Evolutionary conservation across 2,888 invertebrate genomes (phyloP).

Genomic region (Parthenolecanium corni): DNA sequence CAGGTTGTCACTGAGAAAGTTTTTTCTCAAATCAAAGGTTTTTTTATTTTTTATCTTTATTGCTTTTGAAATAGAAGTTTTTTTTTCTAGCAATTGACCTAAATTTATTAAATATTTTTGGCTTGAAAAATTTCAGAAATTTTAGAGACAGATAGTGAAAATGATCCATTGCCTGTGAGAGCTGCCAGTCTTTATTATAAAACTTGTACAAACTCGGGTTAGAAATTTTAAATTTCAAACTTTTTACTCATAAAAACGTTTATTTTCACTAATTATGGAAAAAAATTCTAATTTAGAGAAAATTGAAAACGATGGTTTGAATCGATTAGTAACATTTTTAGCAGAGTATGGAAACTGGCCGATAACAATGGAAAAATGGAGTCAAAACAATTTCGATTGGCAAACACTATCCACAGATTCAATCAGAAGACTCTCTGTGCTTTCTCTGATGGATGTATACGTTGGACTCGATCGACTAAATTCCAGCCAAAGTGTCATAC

Average conservation of each 20-base stretch:
- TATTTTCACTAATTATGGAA: not conserved
- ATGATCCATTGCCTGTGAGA: conserved; percentile 36
- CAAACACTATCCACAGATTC: conserved; percentile 44
- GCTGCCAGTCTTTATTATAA: conserved; percentile 50
- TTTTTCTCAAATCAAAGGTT: conserved; percentile 36
- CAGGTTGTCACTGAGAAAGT: conserved; percentile 37
- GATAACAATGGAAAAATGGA: conserved; percentile 44
- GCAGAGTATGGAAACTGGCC: conserved; percentile 52
- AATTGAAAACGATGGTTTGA: conserved; percentile 52
- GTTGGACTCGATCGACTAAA: conserved; percentile 55
- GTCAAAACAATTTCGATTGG: conserved; percentile 44
- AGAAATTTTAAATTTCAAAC: conserved; percentile 31
- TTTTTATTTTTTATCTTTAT: no score
- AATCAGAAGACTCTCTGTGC: conserved; percentile 46
- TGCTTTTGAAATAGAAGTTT: not conserved
- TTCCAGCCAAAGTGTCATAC: conserved; percentile 45
- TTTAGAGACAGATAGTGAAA: conserved; percentile 33
- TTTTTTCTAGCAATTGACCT: no score
- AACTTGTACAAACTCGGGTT: conserved; percentile 55
- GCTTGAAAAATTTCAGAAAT: conserved; percentile 35
- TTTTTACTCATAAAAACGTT: not conserved
- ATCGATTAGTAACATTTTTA: conserved; percentile 50
- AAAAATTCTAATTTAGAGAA: conserved; percentile 38
- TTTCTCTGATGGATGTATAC: conserved; percentile 51
- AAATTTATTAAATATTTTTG: no score